phyloP scores from a whole-genome alignment of 2,797 vertebrate genomes.

The Intellagama lesueurii region DNA sequence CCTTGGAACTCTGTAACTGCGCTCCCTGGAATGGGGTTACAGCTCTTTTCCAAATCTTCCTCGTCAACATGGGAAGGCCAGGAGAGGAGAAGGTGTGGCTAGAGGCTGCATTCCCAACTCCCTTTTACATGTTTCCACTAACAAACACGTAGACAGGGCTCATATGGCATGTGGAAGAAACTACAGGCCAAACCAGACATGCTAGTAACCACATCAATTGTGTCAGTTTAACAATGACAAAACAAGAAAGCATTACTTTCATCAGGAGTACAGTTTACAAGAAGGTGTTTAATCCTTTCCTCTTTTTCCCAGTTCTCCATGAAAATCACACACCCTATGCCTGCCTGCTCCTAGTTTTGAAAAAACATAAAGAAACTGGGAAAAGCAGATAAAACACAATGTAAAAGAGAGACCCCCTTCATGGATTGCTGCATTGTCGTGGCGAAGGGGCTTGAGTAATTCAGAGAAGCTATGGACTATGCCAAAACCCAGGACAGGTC shows the following conservation, averaged over 20 bases:
- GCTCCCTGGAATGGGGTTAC: too few relatives aligned
- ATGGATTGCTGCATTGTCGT: too few relatives aligned
- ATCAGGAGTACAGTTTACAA: background rate
- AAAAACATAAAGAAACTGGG: too few relatives aligned
- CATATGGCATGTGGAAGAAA: background rate
- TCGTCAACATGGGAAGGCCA: too few relatives aligned
- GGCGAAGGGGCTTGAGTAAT: too few relatives aligned
- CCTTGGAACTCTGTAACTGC: too few relatives aligned
- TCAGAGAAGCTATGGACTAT: too few relatives aligned
- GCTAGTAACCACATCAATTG: background rate
- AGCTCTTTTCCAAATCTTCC: too few relatives aligned
- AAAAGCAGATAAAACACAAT: too few relatives aligned
- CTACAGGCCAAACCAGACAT: background rate
- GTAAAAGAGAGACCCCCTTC: too few relatives aligned
- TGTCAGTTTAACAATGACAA: background rate
- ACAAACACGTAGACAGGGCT: background rate
- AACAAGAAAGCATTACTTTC: background rate
- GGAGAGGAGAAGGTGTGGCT: background rate
- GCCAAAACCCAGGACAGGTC: too few relatives aligned
- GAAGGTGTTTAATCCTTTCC: background rate
- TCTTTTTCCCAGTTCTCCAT: background rate
- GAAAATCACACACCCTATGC: background rate
- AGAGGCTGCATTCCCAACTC: background rate
- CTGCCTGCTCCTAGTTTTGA: too few relatives aligned
- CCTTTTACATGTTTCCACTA: background rate